phyloP scores from a whole-genome alignment of 2,888 invertebrate genomes.

The Drosophila nigritarsus region DNA sequence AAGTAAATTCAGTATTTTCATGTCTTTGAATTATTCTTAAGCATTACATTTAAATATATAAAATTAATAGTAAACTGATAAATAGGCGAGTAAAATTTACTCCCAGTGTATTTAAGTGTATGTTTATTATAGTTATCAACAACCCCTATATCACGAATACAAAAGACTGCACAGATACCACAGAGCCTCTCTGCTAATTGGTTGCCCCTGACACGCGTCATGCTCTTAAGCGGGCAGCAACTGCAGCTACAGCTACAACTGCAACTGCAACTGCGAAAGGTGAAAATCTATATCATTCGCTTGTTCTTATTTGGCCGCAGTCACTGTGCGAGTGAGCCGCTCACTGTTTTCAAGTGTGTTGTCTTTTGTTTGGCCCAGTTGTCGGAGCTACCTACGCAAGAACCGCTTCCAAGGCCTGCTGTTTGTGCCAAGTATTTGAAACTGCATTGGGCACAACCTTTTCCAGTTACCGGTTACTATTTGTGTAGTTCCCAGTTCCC shows the following conservation, averaged over 20 bases:
- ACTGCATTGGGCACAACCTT: conserved; percentile 61
- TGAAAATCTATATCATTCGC: conserved; percentile 31
- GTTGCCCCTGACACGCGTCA: conserved; percentile 77
- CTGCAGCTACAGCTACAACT: not conserved
- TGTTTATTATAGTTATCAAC: conserved; percentile 21
- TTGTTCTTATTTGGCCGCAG: not conserved
- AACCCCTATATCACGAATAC: conserved; percentile 62
- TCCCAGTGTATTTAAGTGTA: conserved; percentile 27
- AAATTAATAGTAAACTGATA: not conserved
- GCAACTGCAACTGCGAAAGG: conserved; percentile 59
- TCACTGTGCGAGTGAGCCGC: not conserved
- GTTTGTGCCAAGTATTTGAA: conserved; percentile 31
- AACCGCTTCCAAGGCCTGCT: conserved; percentile 31
- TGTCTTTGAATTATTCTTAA: not conserved
- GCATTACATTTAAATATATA: not conserved
- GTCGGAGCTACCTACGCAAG: conserved; percentile 63
- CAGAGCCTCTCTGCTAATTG: conserved; percentile 65
- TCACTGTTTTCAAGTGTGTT: conserved; percentile 8
- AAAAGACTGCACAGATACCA: conserved; percentile 71
- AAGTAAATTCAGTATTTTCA: not conserved
- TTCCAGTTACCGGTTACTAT: conserved; percentile 46
- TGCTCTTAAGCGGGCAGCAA: conserved; percentile 54
- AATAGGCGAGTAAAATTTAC: not conserved
- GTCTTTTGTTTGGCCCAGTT: conserved; percentile 58
- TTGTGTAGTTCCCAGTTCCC: conserved; percentile 53